Conservation (phyloP, 1,140 invertebrate genomes). For the Caenorhabditis latens region DNA sequence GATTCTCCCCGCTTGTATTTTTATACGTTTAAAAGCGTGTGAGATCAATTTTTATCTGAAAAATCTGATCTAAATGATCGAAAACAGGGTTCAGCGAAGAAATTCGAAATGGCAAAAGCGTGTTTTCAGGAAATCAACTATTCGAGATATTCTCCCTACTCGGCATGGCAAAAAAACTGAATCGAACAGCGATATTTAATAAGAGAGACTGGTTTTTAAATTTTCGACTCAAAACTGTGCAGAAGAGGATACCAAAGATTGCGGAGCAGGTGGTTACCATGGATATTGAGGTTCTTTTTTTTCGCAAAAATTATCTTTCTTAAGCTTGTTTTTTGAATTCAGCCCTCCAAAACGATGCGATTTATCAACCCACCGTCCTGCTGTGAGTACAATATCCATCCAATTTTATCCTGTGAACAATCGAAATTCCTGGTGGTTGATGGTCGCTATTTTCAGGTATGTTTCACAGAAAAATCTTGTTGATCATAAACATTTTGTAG, state of each 20-base stretch:
- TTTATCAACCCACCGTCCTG: background rate
- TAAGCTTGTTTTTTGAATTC: too few species aligned
- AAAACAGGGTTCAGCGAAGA: too few species aligned
- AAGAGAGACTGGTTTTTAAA: background rate
- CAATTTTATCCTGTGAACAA: background rate
- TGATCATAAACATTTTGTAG: background rate
- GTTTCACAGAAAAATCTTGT: background rate
- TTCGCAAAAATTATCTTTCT: background rate
- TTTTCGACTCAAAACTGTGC: background rate
- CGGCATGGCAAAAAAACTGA: conserved; percentile 13
- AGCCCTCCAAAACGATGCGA: background rate
- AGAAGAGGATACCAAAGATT: background rate
- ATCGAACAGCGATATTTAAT: conserved; percentile 36
- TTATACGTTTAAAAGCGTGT: too few species aligned
- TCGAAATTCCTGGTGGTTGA: background rate
- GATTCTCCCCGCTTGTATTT: too few species aligned
- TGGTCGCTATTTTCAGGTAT: conserved; percentile 1
- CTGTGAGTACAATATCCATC: background rate
- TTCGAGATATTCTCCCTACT: conserved; percentile 40
- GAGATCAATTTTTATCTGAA: too few species aligned
- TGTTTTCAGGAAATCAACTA: conserved; percentile 45
- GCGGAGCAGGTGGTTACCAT: background rate
- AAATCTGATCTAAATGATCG: too few species aligned
- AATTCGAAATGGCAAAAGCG: too few species aligned
- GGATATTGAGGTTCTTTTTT: conserved; percentile 19